Evolutionary conservation across 2,797 vertebrate genomes (phyloP), one percentile per base, ranked within the genome.

Genomic region (Anniella stebbinsi): DNA sequence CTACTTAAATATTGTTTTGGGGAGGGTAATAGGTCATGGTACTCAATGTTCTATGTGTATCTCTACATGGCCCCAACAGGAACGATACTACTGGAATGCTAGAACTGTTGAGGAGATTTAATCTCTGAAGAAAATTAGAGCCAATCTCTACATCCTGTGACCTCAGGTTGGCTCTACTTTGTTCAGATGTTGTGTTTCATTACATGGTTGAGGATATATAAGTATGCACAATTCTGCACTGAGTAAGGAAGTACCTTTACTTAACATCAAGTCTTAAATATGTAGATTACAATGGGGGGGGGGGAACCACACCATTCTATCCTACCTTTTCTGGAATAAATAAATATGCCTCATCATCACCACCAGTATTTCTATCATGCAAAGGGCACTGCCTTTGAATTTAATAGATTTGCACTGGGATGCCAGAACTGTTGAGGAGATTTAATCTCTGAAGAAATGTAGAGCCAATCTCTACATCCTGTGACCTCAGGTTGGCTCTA

Each of bases 1-100:
- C 95, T 4, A 8, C 91, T 94, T 95, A 93, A 94, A 96, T 90
- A 93, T 73, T 86, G 77, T 90, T 45, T 90, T 54, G 94, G 48
- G 77, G 45, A 30, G 4, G 76, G 91, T 45, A 95, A 95, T 93
- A 95, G 94, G 95, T 95, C 94, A 92, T 84, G 77, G 66, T 91
- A 89, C 85, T 38, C 75, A 84, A 66, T 93, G 86, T 89, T 94
- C 80, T 89, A 13, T 15, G 69, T 38, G 84, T 70, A 69, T 94
- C 81, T 81, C 57, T 41, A 0, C 30, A 41, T 85, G 92, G 92
- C 87, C 76, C 81, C 1, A 0, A 7, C 80, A 89, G 80, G 76
- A 80, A 51, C 80, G 45, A 45, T 45, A 45, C 45, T 45, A 45
- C n/a, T 89, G 83, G 12, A 72, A 86, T 57, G 51, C 75, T 17